Base-by-base conservation (phyloP, 1,140 invertebrate genomes). In the Hycleus cichorii region DNA sequence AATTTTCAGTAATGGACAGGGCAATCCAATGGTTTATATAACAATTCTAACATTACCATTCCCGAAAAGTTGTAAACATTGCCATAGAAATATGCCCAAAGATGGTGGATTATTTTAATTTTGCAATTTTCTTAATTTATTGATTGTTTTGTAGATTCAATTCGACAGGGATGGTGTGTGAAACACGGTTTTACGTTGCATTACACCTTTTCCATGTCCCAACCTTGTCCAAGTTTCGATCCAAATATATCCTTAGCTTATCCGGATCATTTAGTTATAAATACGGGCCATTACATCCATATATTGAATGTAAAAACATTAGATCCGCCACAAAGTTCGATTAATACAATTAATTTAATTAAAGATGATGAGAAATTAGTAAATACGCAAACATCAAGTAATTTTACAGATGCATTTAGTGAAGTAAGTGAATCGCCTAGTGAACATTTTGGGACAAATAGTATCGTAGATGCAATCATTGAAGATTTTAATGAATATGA, bases 401-500 rank as follows among this genome's bases (percentile, higher is more conserved):
- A 39, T 18, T 47, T 47, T 47, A 64, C 47, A 47, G 70, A 73
- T 58, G 65, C 58, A 3, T 60, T 71, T n/a, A 73, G 71, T 57
- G 72, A 73, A 56, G 64, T 67, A 3, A 71, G 69, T 2, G 73
- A 74, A 59, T 63, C 68, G 2, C 47, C 65, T 4, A 74, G 69
- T 47, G 72, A 74, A 57, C 9, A 70, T 61, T 71, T 70, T 53
- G 64, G 64, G 26, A 62, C 62, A n/a, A 69, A 64, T 55, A 72
- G 71, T 47, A 60, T 70, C 32, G 70, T 73, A 0, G 71, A 73
- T 54, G 68, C 71, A 10, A 73, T 74, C 18, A 58, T 73, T 53
- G 71, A 73, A 60, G 72, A 74, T 49, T 73, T 74, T 62, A 73
- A 64, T 57, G 73, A 74, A 39, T 72, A 72, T 49, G 73, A 74